phyloP scores from a whole-genome alignment of 53 echinoderm and acorn worm species.

The Patiria pectinifera region DNA sequence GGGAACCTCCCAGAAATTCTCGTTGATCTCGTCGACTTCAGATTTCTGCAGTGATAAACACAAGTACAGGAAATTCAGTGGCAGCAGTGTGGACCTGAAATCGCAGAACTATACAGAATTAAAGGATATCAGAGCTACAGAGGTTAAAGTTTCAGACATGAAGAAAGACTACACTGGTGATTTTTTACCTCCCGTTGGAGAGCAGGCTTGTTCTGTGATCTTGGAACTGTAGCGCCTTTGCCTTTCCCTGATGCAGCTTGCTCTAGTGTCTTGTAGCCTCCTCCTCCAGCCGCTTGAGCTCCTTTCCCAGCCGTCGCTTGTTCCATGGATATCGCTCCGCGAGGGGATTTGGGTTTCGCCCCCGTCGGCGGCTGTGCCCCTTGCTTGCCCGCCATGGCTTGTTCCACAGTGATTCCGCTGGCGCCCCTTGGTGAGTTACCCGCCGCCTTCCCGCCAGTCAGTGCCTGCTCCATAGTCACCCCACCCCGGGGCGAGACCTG shows the following conservation, averaged over 20 bases:
- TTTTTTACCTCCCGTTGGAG: slow-evolving; percentile 19
- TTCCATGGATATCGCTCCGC: slow-evolving; percentile 36
- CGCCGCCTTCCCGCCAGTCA: slow-evolving; percentile 35
- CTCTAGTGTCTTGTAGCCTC: slow-evolving; percentile 3
- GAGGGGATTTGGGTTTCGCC: background rate
- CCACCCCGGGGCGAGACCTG: background rate
- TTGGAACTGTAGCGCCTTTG: slow-evolving; percentile 1
- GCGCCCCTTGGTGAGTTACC: background rate
- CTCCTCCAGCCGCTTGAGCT: background rate
- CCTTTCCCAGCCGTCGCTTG: slow-evolving; percentile 63
- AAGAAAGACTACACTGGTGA: too few species aligned
- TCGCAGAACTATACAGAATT: too few species aligned
- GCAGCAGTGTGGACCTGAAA: too few species aligned
- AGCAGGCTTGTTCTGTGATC: background rate
- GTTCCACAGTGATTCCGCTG: slow-evolving; percentile 4
- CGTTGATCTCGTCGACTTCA: slow-evolving; percentile 69
- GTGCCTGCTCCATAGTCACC: slow-evolving; percentile 56
- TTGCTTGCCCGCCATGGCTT: slow-evolving; percentile 12
- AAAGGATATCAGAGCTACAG: too few species aligned
- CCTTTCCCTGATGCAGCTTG: slow-evolving; percentile 6
- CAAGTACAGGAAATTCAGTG: too few species aligned
- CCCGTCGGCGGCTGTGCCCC: background rate
- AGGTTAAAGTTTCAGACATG: too few species aligned
- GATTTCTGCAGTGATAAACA: slow-evolving; percentile 29
- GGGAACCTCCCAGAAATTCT: slow-evolving; percentile 84